These are phyloP conservation scores for Aphelinus atriplicis DNA, from an alignment of 1,140 invertebrate species.

Conservation along the genomic window DNA sequence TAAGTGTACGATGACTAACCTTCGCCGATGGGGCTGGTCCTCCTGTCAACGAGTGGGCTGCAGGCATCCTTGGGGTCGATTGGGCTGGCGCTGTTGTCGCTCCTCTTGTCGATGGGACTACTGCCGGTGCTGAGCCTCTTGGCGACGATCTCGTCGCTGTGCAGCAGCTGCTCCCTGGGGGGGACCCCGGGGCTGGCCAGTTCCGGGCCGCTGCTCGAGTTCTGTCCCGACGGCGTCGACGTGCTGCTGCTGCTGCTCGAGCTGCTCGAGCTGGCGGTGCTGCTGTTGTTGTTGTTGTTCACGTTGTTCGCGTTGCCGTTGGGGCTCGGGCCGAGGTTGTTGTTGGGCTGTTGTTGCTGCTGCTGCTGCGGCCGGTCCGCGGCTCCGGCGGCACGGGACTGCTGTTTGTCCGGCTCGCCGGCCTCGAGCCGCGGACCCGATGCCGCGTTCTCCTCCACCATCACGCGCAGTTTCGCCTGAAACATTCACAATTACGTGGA, in stretches of 20 bases:
- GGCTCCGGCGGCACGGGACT: constrained; percentile 65
- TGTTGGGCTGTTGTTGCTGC: constrained; percentile 52
- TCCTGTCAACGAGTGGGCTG: constrained; percentile 56
- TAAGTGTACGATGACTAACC: too few species aligned
- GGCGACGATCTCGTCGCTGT: constrained; percentile 2
- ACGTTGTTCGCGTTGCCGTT: constrained; percentile 40
- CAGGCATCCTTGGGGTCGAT: constrained; percentile 60
- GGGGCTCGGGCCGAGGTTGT: constrained; percentile 33
- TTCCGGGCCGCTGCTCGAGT: constrained; percentile 36
- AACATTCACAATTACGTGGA: constrained; percentile 22
- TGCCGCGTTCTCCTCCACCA: constrained; percentile 77
- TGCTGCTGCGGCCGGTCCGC: constrained; percentile 47
- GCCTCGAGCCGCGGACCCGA: constrained; percentile 72
- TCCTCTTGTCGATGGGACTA: constrained; percentile 62
- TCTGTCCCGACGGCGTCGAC: constrained; percentile 13
- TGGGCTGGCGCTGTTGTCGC: constrained; percentile 62
- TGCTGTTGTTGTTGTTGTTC: constrained; percentile 45
- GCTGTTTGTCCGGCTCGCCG: constrained; percentile 71
- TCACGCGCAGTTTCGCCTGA: constrained; percentile 74
- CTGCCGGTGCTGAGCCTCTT: constrained; percentile 59
- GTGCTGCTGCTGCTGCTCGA: constrained; percentile 41
- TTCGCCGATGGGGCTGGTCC: constrained; percentile 56
- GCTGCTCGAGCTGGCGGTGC: constrained; percentile 44
- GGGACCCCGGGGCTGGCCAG: background rate
- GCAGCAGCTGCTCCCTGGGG: background rate